These are phyloP conservation scores for Nasua narica DNA, from an alignment of 2,797 vertebrate species.

Conservation along the genomic window DNA sequence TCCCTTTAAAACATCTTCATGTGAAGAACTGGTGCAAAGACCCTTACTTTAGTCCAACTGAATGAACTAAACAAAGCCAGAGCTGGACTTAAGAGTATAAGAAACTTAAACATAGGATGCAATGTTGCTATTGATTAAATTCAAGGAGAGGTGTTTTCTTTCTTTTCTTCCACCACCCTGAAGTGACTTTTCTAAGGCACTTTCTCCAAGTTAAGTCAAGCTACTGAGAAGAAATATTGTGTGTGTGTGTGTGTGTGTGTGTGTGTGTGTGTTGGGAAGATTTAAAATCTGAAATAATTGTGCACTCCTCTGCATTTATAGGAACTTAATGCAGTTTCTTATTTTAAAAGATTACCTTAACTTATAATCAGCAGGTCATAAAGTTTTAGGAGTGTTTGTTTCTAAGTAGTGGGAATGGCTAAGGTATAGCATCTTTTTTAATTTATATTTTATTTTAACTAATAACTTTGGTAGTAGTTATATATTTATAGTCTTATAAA, in stretches of 20 bases:
- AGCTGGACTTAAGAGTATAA: not conserved
- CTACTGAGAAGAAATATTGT: not conserved
- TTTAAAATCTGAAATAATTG: not conserved
- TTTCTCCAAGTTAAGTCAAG: constrained; percentile 25
- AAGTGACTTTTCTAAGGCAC: not conserved
- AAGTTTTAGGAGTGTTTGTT: not conserved
- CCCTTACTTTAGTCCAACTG: not conserved
- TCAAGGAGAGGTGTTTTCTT: not conserved
- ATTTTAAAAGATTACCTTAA: constrained; percentile 28
- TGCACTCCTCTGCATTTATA: not conserved
- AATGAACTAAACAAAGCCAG: not conserved
- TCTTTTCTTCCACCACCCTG: not conserved
- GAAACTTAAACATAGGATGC: not conserved
- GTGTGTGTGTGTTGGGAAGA: not conserved
- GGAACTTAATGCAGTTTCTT: not conserved
- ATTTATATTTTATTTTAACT: constrained; percentile 26
- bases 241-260: not conserved
- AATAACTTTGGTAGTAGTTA: not conserved
- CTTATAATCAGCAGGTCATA: not conserved
- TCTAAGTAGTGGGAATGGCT: not conserved
- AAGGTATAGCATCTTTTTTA: not conserved
- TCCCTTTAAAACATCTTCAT: not conserved
- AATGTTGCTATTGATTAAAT: not conserved
- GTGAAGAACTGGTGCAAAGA: not conserved
- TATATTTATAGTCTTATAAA: not conserved